A percentile compares a stretch with the other conserved stretches of the same genome.
phyloP scores from a whole-genome alignment of 2,797 vertebrate species.

The Lepus townsendii region DNA sequence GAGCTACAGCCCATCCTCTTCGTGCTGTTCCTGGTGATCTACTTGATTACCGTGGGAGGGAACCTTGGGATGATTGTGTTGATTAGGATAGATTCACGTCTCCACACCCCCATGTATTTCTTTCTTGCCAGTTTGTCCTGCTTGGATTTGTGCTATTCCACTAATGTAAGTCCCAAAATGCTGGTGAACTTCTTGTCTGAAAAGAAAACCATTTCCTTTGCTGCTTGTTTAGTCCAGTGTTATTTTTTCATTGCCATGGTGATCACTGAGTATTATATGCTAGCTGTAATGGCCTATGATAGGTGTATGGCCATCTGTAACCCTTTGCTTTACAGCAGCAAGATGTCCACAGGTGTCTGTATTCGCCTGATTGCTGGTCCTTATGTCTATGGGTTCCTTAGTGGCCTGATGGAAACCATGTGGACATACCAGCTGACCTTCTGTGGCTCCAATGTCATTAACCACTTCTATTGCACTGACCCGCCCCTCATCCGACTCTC shows the following conservation, averaged over 20 bases:
- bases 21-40: constrained; percentile 78
- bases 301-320: constrained; percentile 82
- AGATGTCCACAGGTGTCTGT: constrained; percentile 78
- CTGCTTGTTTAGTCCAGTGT: constrained; percentile 82
- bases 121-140: constrained; percentile 83
- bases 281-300: constrained; percentile 83
- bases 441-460: constrained; percentile 80
- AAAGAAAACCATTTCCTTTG: constrained; percentile 81
- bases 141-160: constrained; percentile 82
- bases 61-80: constrained; percentile 78
- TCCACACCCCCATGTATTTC: constrained; percentile 83
- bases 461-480: constrained; percentile 83
- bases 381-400: constrained; percentile 79
- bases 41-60: constrained; percentile 73
- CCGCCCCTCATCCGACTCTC: constrained; percentile 81
- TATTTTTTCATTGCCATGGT: constrained; percentile 85
- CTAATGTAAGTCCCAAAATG: constrained; percentile 82
- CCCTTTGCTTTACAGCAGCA: constrained; percentile 80
- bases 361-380: constrained; percentile 71
- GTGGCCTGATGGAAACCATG: constrained; percentile 81
- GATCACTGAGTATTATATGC: constrained; percentile 83
- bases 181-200: constrained; percentile 78
- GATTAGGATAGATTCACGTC: constrained; percentile 67
- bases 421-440: constrained; percentile 80
- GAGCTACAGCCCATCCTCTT: constrained; percentile 79